These are phyloP conservation scores for Xanthia togata DNA, from an alignment of 2,888 invertebrate species.

Conservation along the genomic window DNA sequence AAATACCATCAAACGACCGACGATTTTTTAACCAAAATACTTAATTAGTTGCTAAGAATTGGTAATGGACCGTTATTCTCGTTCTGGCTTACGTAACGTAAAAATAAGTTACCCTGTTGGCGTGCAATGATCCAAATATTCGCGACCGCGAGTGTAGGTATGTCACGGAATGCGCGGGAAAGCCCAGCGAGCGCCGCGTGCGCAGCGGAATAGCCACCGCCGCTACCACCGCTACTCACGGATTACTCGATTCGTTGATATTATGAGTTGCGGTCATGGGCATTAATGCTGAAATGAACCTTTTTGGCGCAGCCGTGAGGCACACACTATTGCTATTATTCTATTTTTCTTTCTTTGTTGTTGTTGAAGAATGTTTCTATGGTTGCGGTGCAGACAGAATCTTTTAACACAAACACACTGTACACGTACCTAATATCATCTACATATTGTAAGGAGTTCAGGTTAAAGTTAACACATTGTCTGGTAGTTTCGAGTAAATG, in stretches of 20 bases:
- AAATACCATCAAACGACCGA: too few relatives aligned
- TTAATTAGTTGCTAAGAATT: neutral
- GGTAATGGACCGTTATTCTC: neutral
- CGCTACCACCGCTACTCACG: constrained; percentile 28
- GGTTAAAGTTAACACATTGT: neutral
- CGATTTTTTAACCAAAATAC: neutral
- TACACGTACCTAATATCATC: neutral
- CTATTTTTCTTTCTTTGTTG: too few relatives aligned
- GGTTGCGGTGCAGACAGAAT: neutral
- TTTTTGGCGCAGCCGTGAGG: too few relatives aligned
- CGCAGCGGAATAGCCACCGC: constrained; percentile 11
- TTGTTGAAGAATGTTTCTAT: too few relatives aligned
- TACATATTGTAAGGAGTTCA: neutral
- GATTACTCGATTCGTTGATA: constrained; percentile 3
- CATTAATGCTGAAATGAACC: too few relatives aligned
- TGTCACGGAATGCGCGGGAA: constrained; percentile 54
- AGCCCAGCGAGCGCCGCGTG: constrained; percentile 52
- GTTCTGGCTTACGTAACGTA: constrained; percentile 10
- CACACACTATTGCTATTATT: too few relatives aligned
- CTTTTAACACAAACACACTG: neutral
- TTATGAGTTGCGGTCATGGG: neutral
- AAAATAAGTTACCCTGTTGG: neutral
- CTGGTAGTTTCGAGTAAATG: neutral
- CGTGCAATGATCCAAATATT: constrained; percentile 30
- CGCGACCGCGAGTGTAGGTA: constrained; percentile 51